Evolutionary conservation across 2,888 invertebrate genomes (phyloP).

Genomic region (Parnassius smintheus): DNA sequence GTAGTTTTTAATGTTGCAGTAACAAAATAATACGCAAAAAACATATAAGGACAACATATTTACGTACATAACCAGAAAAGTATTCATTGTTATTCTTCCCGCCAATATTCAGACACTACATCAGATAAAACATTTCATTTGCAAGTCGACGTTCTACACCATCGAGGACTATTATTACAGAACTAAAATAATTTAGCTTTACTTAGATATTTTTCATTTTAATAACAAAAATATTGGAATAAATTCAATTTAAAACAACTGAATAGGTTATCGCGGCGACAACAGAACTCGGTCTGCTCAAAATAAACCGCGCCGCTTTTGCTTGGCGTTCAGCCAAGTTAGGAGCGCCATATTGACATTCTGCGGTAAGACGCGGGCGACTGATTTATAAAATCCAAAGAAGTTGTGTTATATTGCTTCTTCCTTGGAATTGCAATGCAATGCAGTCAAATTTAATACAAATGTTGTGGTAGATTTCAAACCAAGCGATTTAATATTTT

Average conservation of each 20-base stretch:
- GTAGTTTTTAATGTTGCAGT: neutral
- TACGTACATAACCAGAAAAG: conserved; percentile 7
- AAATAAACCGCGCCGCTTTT: conserved; percentile 48
- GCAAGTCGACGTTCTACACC: no score
- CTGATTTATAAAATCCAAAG: conserved; percentile 22
- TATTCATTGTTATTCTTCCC: conserved; percentile 10
- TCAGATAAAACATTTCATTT: neutral
- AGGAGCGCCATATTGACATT: conserved; percentile 34
- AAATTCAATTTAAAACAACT: conserved; percentile 42
- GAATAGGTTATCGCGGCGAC: conserved; percentile 61
- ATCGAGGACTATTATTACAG: no score
- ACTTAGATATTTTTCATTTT: neutral
- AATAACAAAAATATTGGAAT: conserved; percentile 21
- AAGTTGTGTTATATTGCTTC: conserved; percentile 18
- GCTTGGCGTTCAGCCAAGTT: conserved; percentile 44
- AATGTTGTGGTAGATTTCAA: neutral
- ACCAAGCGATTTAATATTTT: neutral
- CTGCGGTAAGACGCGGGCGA: conserved; percentile 17
- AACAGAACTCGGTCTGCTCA: conserved; percentile 53
- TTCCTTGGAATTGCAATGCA: conserved; percentile 7
- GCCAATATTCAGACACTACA: neutral
- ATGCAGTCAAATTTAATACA: no score
- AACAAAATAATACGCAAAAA: neutral
- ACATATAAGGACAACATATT: no score
- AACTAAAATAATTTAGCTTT: neutral